Conservation (phyloP, 2,888 invertebrate genomes). For the Nomada lathburiana region DNA sequence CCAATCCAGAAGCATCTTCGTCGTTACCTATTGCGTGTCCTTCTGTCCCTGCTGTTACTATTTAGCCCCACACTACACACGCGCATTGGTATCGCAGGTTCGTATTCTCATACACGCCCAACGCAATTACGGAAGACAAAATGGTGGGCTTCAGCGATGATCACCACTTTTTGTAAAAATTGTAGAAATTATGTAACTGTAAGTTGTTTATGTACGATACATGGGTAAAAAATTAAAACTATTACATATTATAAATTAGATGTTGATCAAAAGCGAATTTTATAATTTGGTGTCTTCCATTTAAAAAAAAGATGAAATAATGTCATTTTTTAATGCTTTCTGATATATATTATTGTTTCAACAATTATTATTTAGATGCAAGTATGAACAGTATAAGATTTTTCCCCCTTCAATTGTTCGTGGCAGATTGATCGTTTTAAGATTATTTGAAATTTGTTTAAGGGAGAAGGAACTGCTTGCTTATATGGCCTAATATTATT, state of each 20-base stretch:
- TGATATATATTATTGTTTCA: not conserved
- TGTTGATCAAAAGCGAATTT: not conserved
- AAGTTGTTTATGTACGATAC: not conserved
- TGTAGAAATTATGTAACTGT: not conserved
- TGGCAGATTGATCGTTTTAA: no score
- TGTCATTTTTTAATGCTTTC: not conserved
- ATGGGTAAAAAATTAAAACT: not conserved
- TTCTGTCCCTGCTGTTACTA: not conserved
- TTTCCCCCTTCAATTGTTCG: no score
- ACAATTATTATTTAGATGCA: not conserved
- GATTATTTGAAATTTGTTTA: no score
- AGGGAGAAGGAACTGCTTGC: no score
- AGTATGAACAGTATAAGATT: not conserved
- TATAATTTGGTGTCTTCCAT: not conserved
- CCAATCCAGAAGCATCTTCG: conserved; percentile 59
- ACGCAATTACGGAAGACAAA: conserved; percentile 52
- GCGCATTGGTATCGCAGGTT: conserved; percentile 31
- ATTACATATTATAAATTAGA: not conserved
- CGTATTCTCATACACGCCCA: conserved; percentile 22
- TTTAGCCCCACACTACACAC: conserved; percentile 35
- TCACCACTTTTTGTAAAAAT: conserved; percentile 14
- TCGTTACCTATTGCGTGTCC: no score
- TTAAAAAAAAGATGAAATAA: not conserved
- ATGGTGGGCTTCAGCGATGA: conserved; percentile 30
- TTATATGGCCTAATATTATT: no score